Evolutionary conservation across 2,113 vertebrate species (phyloP), one percentile per base, ranked within the genome.

Genomic region (Boleophthalmus pectinirostris): DNA sequence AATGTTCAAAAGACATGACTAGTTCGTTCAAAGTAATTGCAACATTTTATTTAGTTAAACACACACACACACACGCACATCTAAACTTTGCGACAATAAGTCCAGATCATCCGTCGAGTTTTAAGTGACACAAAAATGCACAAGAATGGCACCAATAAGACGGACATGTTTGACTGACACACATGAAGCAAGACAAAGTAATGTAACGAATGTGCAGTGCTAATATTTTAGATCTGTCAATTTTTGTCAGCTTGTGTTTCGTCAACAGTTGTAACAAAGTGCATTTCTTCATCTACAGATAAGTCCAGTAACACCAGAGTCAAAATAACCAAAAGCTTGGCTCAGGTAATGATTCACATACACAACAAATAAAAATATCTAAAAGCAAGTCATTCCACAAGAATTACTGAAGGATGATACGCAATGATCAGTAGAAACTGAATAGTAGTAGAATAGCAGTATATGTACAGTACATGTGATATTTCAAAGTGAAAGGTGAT

Each of bases 131-230:
- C 89, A 83, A 61, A 14, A 61, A 89, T 82, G 87, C 82, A 91
- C 87, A 79, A 87, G 76, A 93, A 92, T 92, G 93, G 91, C 92
- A 92, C 91, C 83, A 90, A 92, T 66, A 90, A 66, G 86, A 93
- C 88, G 57, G 46, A 92, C 84, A 65, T 74, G 69, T 81, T 79
- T 54, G 85, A 88, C 78, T 79, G 75, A 92, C 87, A 75, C 76
- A 91, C 87, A 87, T 80, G 13, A 82, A 84, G 78, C 74, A 77
- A 86, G 82, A 84, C 82, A 77, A 69, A 82, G 68, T 81, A 86
- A 58, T 7, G 56, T 75, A 83, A 60, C 68, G 67, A 76, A 77
- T 77, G 77, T 78, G 80, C 67, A 70, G 69, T 71, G 75, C 72
- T 77, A 80, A 88, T 58, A 76, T 21, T 70, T 15, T 24, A 46